A percentile compares a stretch with the other conserved stretches of the same genome.
Conservation (phyloP, 2,113 vertebrate genomes). For the Hippocampus zosterae region DNA sequence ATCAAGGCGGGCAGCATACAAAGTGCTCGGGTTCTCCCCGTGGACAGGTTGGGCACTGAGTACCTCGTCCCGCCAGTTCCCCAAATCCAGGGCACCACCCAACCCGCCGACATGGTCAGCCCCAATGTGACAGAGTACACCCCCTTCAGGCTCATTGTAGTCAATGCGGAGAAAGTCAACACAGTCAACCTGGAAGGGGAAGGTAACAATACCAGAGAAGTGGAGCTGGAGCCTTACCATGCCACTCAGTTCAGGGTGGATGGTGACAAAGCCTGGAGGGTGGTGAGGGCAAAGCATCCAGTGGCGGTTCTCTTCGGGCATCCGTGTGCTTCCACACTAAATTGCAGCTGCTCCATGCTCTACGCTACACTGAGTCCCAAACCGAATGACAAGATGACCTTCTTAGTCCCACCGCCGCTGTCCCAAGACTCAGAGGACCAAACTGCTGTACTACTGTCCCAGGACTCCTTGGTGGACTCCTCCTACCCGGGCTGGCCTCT, state of each 20-base stretch:
- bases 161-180: constrained; percentile 27
- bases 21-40: constrained; percentile 39
- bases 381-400: rapidly evolving
- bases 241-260: constrained; percentile 20
- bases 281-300: rapidly evolving
- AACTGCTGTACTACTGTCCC: constrained; percentile 25
- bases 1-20: constrained; percentile 39
- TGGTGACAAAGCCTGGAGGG: rapidly evolving
- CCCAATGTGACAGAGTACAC: background rate
- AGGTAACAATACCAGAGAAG: rapidly evolving
- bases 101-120: rapidly evolving
- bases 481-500: rapidly evolving
- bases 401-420: constrained; percentile 36
- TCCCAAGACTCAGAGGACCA: rapidly evolving
- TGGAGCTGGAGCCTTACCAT: background rate
- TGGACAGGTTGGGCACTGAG: constrained; percentile 13
- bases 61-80: constrained; percentile 56
- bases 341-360: constrained; percentile 59
- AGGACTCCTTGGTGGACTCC: rapidly evolving
- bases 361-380: constrained; percentile 37
- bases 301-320: constrained; percentile 60
- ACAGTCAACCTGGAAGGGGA: background rate
- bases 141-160: constrained; percentile 53
- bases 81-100: background rate
- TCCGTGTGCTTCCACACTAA: constrained; percentile 15